phyloP scores from a whole-genome alignment of 1,140 invertebrate species.

The Neodiprion fabricii region DNA sequence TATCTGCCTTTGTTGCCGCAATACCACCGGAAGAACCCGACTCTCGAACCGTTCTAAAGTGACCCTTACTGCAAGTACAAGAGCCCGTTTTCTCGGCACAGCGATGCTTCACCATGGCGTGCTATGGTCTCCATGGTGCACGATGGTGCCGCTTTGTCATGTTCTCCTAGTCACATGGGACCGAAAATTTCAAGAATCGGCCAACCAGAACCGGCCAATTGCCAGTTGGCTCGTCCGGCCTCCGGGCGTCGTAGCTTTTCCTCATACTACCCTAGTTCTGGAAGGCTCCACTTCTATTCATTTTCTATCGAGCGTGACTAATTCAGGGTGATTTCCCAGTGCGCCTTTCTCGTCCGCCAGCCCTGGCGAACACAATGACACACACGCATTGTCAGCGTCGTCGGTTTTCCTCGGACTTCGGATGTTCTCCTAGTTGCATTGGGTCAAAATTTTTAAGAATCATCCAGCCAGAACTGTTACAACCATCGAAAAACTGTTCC shows the following conservation, averaged over 20 bases:
- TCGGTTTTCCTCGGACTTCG: background rate
- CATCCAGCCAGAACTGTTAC: background rate
- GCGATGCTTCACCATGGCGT: background rate
- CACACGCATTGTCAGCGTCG: background rate
- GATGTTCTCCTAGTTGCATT: background rate
- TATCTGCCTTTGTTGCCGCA: background rate
- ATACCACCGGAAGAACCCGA: background rate
- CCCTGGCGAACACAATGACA: background rate
- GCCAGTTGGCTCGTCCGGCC: background rate
- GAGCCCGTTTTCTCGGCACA: no score
- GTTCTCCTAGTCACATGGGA: constrained; percentile 46
- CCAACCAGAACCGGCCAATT: constrained; percentile 16
- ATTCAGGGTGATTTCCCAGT: background rate
- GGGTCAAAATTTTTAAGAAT: constrained; percentile 11
- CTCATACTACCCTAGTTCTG: constrained; percentile 5
- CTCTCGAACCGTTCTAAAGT: background rate
- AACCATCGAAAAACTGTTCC: background rate
- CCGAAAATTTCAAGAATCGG: constrained; percentile 35
- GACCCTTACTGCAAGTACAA: background rate
- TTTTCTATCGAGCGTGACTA: constrained; percentile 8
- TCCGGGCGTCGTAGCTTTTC: background rate
- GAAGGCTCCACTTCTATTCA: background rate
- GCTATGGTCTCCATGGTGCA: background rate
- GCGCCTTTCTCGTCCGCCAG: background rate
- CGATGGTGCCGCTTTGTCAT: constrained; percentile 20